Conservation (phyloP, 2,888 invertebrate species). For the Sinopyrophorus schimmeli region DNA sequence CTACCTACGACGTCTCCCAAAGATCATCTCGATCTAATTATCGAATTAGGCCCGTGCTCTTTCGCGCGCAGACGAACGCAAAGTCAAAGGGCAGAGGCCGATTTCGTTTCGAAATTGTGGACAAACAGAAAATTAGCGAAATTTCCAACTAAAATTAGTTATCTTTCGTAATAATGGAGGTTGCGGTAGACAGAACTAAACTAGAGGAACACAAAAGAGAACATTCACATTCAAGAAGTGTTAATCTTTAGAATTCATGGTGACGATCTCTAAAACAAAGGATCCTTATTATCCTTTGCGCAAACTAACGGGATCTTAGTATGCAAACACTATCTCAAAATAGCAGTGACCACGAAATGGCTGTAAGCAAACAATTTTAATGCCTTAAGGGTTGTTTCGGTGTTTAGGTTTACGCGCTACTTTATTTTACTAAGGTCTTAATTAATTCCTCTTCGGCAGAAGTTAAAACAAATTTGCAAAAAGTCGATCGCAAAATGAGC, state of each 20-base stretch:
- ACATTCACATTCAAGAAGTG: conserved; percentile 15
- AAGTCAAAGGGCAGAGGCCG: too few species aligned
- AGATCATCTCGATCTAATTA: too few species aligned
- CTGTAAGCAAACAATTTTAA: conserved; percentile 17
- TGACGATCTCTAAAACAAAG: conserved; percentile 17
- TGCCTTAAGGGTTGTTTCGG: conserved; percentile 5
- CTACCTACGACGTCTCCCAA: too few species aligned
- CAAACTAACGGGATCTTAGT: conserved; percentile 29
- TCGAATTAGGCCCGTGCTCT: too few species aligned
- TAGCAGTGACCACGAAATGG: conserved; percentile 30
- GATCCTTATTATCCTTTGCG: conserved; percentile 25
- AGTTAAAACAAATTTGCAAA: too few species aligned
- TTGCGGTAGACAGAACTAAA: neutral
- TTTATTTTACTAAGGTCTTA: neutral
- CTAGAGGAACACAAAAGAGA: conserved; percentile 15
- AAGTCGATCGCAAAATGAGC: too few species aligned
- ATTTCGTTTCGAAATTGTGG: too few species aligned
- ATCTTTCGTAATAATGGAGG: neutral
- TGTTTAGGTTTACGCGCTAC: neutral
- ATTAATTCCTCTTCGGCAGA: too few species aligned
- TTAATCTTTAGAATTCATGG: conserved; percentile 23
- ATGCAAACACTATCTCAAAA: conserved; percentile 29
- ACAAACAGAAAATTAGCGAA: too few species aligned
- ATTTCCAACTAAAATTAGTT: too few species aligned
- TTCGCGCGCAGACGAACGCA: too few species aligned